Percentiles rank a stretch among this genome's conserved stretches.
These are phyloP conservation scores for Spodoptera picta DNA, from an alignment of 2,888 invertebrate genomes.

Conservation along the genomic window DNA sequence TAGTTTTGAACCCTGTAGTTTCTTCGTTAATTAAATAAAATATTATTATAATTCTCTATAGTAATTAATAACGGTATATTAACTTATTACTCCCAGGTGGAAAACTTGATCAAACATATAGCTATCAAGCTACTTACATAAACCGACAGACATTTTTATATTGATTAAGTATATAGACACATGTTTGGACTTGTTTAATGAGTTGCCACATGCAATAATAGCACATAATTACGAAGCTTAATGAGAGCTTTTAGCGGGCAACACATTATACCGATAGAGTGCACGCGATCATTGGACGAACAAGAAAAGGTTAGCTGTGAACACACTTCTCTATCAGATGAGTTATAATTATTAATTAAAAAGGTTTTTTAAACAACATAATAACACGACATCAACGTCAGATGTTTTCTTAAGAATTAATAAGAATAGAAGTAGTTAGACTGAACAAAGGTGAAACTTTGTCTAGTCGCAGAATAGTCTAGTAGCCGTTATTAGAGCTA, in stretches of 20 bases:
- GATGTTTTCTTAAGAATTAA: no score
- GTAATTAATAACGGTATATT: background rate
- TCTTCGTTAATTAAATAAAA: no score
- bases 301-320: slow-evolving; percentile 36
- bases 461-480: no score
- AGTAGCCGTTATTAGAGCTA: no score
- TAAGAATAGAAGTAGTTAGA: no score
- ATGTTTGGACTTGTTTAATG: slow-evolving; percentile 38
- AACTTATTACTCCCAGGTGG: slow-evolving; percentile 5
- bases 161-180: slow-evolving; percentile 32
- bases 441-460: no score
- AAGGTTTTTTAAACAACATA: no score
- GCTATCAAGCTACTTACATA: slow-evolving; percentile 6
- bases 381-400: no score
- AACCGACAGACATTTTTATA: slow-evolving; percentile 13
- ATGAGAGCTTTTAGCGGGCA: slow-evolving; percentile 53
- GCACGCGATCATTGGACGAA: slow-evolving; percentile 43
- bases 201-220: slow-evolving; percentile 45
- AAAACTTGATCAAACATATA: background rate
- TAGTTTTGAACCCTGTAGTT: no score
- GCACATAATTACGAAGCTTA: slow-evolving; percentile 53
- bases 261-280: slow-evolving; percentile 37
- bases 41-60: no score
- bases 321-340: background rate
- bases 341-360: background rate